Evolutionary conservation across 2,888 invertebrate genomes (phyloP).

Genomic region (Leucophenga montana): DNA sequence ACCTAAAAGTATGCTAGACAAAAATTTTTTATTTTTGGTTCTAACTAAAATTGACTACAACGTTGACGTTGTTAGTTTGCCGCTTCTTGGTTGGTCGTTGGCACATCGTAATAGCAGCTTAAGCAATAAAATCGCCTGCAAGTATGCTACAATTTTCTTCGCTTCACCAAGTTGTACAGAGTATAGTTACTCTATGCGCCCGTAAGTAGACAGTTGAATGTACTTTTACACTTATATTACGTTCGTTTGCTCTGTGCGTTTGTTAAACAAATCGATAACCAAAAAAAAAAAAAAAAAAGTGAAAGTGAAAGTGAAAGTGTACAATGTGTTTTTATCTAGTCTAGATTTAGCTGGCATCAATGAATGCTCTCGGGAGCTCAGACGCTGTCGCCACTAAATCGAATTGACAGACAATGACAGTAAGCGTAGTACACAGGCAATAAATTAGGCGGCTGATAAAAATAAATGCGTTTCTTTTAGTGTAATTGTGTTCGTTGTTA

Average conservation of each 20-base stretch:
- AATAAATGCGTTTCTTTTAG: constrained; percentile 1
- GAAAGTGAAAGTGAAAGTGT: background rate
- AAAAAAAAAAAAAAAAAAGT: no score
- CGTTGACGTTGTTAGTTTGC: background rate
- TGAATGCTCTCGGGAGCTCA: no score
- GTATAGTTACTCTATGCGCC: no score
- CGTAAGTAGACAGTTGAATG: constrained; percentile 7
- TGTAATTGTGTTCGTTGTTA: background rate
- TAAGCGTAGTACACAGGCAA: background rate
- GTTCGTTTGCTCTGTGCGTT: background rate
- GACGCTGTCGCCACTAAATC: no score
- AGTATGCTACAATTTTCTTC: background rate
- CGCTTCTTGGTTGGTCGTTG: background rate
- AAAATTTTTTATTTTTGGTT: background rate
- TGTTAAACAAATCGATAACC: constrained; percentile 12
- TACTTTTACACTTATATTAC: background rate
- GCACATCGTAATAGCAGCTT: constrained; percentile 9
- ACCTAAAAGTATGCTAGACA: constrained; percentile 17
- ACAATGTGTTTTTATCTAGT: background rate
- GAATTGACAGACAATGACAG: background rate
- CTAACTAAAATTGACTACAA: background rate
- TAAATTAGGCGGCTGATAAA: constrained; percentile 5
- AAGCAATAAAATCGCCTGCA: constrained; percentile 8
- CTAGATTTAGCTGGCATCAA: background rate
- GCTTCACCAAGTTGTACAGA: background rate